Evolutionary conservation across 1,140 invertebrate genomes (phyloP), one percentile per base, ranked within the genome.

Genomic region (Lasioglossum baleicum): DNA sequence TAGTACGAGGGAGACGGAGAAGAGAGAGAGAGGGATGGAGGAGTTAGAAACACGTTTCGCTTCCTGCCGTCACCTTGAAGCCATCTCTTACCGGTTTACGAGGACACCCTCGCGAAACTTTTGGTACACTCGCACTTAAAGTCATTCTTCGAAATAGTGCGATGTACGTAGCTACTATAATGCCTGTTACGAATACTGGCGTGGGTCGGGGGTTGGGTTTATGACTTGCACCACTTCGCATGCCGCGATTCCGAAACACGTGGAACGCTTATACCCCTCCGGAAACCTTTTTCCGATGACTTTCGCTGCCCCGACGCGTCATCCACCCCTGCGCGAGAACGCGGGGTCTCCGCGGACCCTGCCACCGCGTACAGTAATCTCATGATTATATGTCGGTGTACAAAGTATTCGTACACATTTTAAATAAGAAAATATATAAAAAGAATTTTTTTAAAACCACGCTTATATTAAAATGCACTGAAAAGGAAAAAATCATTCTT

Each of bases 1-100:
- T 56, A 87, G 80, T 15, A 53, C 15, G 67, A 58, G 63, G 5
- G 53, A 42, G 26, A 66, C 5, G 64, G 40, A 68, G 63, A 26
- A 53, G 51, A 53, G 42, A 20, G 26, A 40, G 13, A 40, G 20
- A 31, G 69, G 35, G 1, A 2, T n/a, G 15, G 66, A 31, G 67
- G 68, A 87, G 80, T 82, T 77, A 58, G 83, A 68, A 87, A 87
- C 86, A 78, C 80, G 78, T 79, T 87, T 83, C 67, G 68, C 75
- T 83, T 83, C 72, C 71, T 87, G 70, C 80, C 75, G 80, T 85
- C 83, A 79, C 83, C 81, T 83, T 83, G 75, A 79, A 84, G 60
- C 68, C 69, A 85, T 87, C 85, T 75, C 80, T 87, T 83, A 81
- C 81, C 78, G 75, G 81, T 88, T 87, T 88, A 85, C 72, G 86